A percentile compares a stretch with the other conserved stretches of the same genome.
Conservation (phyloP, 2,888 invertebrate genomes). For the Lithophane leautieri region DNA sequence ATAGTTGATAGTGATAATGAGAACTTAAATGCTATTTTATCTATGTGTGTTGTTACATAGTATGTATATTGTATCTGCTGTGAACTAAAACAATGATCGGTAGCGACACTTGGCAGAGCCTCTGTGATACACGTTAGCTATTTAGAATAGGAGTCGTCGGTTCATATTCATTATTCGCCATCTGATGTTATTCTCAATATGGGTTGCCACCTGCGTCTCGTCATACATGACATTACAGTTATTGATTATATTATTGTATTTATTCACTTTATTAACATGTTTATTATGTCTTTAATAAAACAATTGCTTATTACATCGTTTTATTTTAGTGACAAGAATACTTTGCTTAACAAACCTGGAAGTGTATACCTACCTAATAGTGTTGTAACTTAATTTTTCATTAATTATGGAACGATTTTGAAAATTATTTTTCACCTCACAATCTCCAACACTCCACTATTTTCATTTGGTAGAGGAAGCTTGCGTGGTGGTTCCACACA, state of each 20-base stretch:
- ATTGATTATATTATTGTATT: conserved; percentile 86
- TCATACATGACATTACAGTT: conserved; percentile 82
- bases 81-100: conserved; percentile 70
- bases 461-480: too few species aligned
- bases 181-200: conserved; percentile 76
- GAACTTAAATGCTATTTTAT: conserved; percentile 53
- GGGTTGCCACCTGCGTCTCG: conserved; percentile 80
- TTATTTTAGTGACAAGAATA: conserved; percentile 65
- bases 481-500: too few species aligned
- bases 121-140: conserved; percentile 87
- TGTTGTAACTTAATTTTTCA: neutral
- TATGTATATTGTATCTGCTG: conserved; percentile 58
- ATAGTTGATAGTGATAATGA: conserved; percentile 59
- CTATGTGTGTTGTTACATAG: conserved; percentile 61
- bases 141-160: conserved; percentile 81
- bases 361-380: neutral
- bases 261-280: conserved; percentile 90
- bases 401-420: too few species aligned
- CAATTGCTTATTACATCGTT: conserved; percentile 84
- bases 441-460: too few species aligned
- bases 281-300: conserved; percentile 91
- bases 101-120: conserved; percentile 79
- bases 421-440: too few species aligned
- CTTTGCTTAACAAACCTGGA: neutral
- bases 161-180: conserved; percentile 76